phyloP scores from a whole-genome alignment of 1,140 invertebrate species.

The Papilio polytes region DNA sequence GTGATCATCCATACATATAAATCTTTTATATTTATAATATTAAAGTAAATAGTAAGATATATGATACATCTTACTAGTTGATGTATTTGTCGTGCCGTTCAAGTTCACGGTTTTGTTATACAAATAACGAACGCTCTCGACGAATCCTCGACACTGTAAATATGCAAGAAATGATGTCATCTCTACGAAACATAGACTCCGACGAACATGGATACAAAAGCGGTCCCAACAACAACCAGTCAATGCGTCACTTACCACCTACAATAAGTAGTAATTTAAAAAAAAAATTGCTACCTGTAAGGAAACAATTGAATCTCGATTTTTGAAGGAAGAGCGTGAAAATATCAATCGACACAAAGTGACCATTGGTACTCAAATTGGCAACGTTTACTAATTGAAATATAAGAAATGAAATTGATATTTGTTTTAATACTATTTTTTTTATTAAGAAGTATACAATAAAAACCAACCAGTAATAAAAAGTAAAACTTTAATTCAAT shows the following conservation, averaged over 20 bases:
- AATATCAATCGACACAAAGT: too few species aligned
- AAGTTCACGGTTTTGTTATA: conserved; percentile 36
- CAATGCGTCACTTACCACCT: conserved; percentile 29
- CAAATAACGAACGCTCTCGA: conserved; percentile 19
- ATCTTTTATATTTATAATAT: neutral
- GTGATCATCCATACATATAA: neutral
- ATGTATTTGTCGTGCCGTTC: conserved; percentile 12
- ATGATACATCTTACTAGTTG: neutral
- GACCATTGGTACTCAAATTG: too few species aligned
- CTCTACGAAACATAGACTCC: conserved; percentile 4
- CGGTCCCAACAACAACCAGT: conserved; percentile 13
- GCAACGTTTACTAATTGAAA: too few species aligned
- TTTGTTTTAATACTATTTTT: too few species aligned
- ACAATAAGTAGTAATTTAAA: neutral
- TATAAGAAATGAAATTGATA: too few species aligned
- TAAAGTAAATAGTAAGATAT: neutral
- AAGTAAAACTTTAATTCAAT: conserved; percentile 4
- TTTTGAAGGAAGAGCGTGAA: neutral
- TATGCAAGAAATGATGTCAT: conserved; percentile 37
- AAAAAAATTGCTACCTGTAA: neutral
- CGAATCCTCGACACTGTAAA: conserved; percentile 35
- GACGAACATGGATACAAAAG: conserved; percentile 33
- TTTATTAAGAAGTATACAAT: neutral
- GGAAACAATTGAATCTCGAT: neutral
- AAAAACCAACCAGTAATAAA: neutral